Base-by-base conservation (phyloP, 1,140 invertebrate species). In the Zaprionus camerounensis region DNA sequence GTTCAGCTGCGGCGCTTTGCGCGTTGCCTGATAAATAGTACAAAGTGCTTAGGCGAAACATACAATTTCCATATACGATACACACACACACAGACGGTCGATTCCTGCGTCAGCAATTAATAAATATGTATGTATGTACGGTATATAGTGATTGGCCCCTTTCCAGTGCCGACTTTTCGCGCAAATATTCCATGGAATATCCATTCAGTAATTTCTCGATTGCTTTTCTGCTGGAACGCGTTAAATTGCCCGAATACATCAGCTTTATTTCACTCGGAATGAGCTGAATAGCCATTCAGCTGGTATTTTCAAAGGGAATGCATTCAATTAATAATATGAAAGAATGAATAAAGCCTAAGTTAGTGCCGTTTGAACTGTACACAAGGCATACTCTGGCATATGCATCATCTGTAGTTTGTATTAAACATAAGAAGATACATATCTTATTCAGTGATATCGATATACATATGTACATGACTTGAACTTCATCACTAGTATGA, bases 1-100 rank as follows among this genome's bases (percentile, higher is more conserved):
- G 67, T 64, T 73, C 55, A 82, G 76, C 71, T 62, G 71, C 66
- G 71, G 71, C 66, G 68, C 68, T 77, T 83, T 78, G 58, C 66
- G 15, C 41, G n/a, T 38, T 44, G 34, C n/a, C 46, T 26, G 24
- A 28, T 20, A 53, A 51, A 46, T 61, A 73, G 51, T 34, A 67
- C 53, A 57, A 17, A 56, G 51, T 64, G 28, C 62, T 51, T 51
- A 51, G 46, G 46, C 49, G 6, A 56, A 44, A 41, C 51, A 31
- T 64, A 34, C 36, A 56, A 55, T 63, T 53, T 24, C 34, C 12
- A 31, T 41, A 64, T 9, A 28, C 17, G 22, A 64, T 9, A 28
- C 17, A 34, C 15, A 62, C 46, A 31, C n/a, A 34, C 12, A 31
- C 28, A 36, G 12, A 9, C 20, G 3, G 28, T 26, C 26, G 13